Conservation (phyloP, 2,888 invertebrate genomes). For the Acrobasis consociella region DNA sequence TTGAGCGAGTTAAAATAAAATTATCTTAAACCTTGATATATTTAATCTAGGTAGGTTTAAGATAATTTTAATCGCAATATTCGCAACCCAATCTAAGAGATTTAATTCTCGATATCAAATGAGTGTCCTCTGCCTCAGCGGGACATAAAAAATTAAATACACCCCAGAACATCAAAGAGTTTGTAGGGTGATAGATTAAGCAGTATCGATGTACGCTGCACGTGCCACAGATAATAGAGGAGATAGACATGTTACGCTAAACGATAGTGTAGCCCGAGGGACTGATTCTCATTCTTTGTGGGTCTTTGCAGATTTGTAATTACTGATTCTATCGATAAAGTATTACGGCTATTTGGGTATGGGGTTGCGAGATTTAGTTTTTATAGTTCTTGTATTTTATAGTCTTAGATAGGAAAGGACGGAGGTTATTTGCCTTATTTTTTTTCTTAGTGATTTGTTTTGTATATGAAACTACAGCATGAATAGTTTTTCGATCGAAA, state of each 20-base stretch:
- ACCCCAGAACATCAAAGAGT: slow-evolving; percentile 65
- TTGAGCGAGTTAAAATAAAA: too few relatives aligned
- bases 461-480: too few relatives aligned
- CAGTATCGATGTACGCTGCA: slow-evolving; percentile 61
- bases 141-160: slow-evolving; percentile 30
- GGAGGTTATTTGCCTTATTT: too few relatives aligned
- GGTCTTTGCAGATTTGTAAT: slow-evolving; percentile 42
- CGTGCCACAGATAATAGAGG: slow-evolving; percentile 64
- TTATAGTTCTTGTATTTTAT: slow-evolving; percentile 3
- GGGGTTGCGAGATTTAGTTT: slow-evolving; percentile 31
- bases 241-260: slow-evolving; percentile 45
- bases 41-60: too few relatives aligned
- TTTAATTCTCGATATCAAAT: slow-evolving; percentile 11
- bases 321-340: slow-evolving; percentile 36
- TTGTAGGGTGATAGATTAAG: slow-evolving; percentile 70
- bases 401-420: neutral
- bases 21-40: too few relatives aligned
- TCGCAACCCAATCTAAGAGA: neutral
- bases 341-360: slow-evolving; percentile 27
- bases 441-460: too few relatives aligned
- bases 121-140: slow-evolving; percentile 22
- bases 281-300: slow-evolving; percentile 44
- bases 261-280: slow-evolving; percentile 56
- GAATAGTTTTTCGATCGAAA: too few relatives aligned
- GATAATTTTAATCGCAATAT: too few relatives aligned